Conservation (phyloP, 2,113 vertebrate genomes). For the Pseudopipra pipra region DNA sequence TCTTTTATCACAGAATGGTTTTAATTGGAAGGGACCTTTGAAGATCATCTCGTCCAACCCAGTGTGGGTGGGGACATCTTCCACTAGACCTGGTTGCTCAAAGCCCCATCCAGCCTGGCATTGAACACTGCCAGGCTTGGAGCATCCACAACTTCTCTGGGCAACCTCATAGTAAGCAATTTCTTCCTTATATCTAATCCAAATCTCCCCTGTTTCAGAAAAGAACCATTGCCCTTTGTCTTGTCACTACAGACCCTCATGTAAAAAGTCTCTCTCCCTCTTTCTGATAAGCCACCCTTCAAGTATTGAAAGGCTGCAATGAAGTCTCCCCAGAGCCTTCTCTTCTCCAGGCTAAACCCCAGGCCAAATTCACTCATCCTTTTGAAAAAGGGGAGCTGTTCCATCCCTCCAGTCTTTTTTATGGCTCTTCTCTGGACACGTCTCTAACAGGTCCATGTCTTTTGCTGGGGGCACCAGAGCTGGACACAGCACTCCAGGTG, state of each 20-base stretch:
- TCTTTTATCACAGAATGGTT: neutral
- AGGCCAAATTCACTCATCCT: neutral
- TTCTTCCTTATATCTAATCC: neutral
- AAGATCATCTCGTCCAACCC: neutral
- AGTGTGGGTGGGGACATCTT: neutral
- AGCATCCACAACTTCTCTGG: neutral
- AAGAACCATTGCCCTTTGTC: neutral
- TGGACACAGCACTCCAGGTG: neutral
- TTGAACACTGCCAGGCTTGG: neutral
- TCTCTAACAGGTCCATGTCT: neutral
- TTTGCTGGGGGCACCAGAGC: neutral
- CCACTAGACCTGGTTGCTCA: neutral
- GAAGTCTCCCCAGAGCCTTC: neutral
- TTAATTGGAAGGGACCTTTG: neutral
- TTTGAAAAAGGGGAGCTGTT: neutral
- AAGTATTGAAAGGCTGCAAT: neutral
- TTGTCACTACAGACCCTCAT: neutral
- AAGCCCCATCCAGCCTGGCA: neutral
- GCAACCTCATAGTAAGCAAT: neutral
- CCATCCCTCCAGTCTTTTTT: neutral
- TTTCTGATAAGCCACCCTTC: neutral
- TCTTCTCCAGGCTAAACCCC: neutral
- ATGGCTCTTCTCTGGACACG: rapidly evolving
- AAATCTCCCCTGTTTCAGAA: neutral
- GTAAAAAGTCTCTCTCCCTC: neutral